Evolutionary conservation across 1,140 invertebrate genomes (phyloP), one percentile per base, ranked within the genome.

Genomic region (Psix sp.): DNA sequence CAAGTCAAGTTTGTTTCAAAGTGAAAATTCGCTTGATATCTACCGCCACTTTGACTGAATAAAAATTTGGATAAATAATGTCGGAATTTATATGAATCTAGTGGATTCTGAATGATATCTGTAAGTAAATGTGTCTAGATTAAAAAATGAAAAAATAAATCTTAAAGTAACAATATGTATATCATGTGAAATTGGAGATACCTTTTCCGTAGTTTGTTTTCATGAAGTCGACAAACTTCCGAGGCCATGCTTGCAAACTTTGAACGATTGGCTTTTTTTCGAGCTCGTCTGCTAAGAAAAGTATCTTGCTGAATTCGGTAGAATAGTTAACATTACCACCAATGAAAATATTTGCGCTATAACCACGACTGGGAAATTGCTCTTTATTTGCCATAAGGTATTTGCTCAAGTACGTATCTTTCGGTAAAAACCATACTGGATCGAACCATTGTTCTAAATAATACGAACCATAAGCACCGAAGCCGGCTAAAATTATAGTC

Each of bases 371-470:
- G 0, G 93, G 92, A 81, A 91, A 95, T 71, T 90, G 90, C 45
- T 82, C 39, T 31, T 89, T 87, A 36, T 88, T 84, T 3, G 85
- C 79, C 11, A 82, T 74, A n/a, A 91, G 77, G 82, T 89, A 95
- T 29, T 92, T 79, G 57, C 86, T 90, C n/a, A 92, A 88, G 79
- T 94, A 92, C 1, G 91, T 90, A 38, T 89, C 89, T 65, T 90
- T 88, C 0, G 93, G 92, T 48, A 94, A 88, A 81, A 95, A 94
- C 92, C 93, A 94, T 5, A 88, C 87, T 0, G 92, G 91, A 85
- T 95, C 92, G 84, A 95, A 95, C 83, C 91, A 91, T 81, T 94
- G 93, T 80, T 92, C 89, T 33, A 95, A 82, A 40, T 88, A 80
- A 17, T 90, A 81, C 31, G 90, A 84, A 16, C 92, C 90, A 77